phyloP scores from a whole-genome alignment of 2,113 vertebrate species.

The Uropsilus gracilis region DNA sequence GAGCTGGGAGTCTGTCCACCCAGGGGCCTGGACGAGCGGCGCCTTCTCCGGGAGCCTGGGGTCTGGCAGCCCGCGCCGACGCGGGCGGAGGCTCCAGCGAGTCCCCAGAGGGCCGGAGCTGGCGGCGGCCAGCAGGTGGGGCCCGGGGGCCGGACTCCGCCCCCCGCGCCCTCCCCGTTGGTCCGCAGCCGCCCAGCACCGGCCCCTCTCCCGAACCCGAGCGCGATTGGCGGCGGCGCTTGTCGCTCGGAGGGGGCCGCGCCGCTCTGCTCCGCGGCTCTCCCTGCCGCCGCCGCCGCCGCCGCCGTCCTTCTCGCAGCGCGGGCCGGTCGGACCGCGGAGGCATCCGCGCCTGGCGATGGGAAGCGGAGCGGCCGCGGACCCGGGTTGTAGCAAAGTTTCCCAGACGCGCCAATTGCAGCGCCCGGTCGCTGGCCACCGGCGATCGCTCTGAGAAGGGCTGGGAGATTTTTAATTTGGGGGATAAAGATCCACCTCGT shows the following conservation, averaged over 20 bases:
- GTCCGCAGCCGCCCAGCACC: slow-evolving; percentile 67
- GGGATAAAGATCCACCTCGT: slow-evolving; percentile 31
- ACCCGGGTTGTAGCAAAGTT: slow-evolving; percentile 83
- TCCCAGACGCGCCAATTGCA: slow-evolving; percentile 41
- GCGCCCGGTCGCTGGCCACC: slow-evolving; percentile 17
- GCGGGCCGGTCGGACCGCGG: slow-evolving; percentile 45
- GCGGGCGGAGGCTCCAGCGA: not conserved
- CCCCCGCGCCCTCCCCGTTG: slow-evolving; percentile 63
- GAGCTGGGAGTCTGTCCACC: not conserved
- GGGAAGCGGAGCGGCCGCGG: slow-evolving; percentile 76
- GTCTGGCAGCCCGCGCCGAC: not conserved
- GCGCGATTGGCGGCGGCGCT: slow-evolving; percentile 79
- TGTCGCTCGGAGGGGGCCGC: slow-evolving; percentile 79
- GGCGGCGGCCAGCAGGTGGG: slow-evolving; percentile 81
- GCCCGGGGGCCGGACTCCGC: slow-evolving; percentile 72
- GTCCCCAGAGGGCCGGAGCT: slow-evolving; percentile 37
- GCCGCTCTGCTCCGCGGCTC: slow-evolving; percentile 51
- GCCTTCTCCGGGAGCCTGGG: not conserved
- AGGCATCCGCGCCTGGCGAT: slow-evolving; percentile 69
- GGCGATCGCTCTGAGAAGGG: slow-evolving; percentile 34
- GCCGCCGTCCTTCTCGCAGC: slow-evolving; percentile 45
- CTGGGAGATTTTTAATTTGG: slow-evolving; percentile 67
- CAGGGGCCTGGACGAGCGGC: not conserved
- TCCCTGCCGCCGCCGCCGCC: not conserved
- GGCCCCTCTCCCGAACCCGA: slow-evolving; percentile 59